Conservation (phyloP, 2,113 vertebrate genomes). For the Anguilla japonica region DNA sequence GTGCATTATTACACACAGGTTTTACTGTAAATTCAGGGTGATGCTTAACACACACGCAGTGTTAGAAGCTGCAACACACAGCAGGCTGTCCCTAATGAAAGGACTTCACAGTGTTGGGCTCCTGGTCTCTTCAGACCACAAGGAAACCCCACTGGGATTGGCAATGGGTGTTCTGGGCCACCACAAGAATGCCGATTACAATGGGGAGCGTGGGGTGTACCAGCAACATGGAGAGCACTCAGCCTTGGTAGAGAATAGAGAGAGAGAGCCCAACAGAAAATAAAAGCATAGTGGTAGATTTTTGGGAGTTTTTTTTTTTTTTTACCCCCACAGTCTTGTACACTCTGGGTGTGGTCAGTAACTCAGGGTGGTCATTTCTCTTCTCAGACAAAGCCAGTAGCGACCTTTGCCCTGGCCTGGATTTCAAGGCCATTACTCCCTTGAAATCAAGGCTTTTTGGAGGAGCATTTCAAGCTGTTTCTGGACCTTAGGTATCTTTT, state of each 20-base stretch:
- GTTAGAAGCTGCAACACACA: not conserved
- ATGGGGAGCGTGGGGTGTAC: not conserved
- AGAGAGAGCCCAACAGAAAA: no score
- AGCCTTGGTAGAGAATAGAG: not conserved
- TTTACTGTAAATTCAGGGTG: not conserved
- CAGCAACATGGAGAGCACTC: not conserved
- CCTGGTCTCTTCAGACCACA: not conserved
- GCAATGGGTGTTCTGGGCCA: not conserved
- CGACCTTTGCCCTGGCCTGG: no score
- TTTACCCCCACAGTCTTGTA: not conserved
- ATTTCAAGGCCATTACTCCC: no score
- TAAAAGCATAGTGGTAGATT: not conserved
- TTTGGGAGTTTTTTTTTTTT: not conserved
- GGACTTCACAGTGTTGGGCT: not conserved
- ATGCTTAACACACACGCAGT: not conserved
- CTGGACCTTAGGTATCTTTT: no score
- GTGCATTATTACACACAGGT: not conserved
- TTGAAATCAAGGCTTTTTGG: no score
- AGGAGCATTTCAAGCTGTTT: no score
- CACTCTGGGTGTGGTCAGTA: not conserved
- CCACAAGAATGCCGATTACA: not conserved
- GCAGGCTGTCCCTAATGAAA: not conserved
- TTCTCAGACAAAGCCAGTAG: no score
- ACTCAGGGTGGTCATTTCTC: no score
- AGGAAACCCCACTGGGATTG: not conserved